Evolutionary conservation across 1,140 invertebrate genomes (phyloP).

Genomic region (Trichonephila clavipes): DNA sequence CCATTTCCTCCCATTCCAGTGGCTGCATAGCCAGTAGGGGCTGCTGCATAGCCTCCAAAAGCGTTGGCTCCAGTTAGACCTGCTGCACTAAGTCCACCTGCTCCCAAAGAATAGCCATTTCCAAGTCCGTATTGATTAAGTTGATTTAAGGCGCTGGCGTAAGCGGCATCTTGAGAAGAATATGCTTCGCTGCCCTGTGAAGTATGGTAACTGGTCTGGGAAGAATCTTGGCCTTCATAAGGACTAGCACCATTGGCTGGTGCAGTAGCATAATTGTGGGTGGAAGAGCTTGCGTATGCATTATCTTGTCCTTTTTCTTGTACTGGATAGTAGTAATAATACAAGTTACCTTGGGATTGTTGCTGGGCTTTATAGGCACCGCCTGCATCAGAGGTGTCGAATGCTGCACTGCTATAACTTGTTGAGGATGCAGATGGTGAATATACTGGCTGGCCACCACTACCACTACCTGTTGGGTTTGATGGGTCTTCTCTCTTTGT

Average conservation of each 20-base stretch:
- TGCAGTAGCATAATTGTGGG: conserved; percentile 70
- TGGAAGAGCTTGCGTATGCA: conserved; percentile 76
- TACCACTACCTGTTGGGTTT: neutral
- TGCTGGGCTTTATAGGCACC: conserved; percentile 57
- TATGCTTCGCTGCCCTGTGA: conserved; percentile 66
- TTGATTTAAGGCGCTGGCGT: conserved; percentile 63
- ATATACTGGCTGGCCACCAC: conserved; percentile 68
- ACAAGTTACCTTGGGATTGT: conserved; percentile 76
- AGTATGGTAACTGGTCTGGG: conserved; percentile 51
- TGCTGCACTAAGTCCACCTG: conserved; percentile 24
- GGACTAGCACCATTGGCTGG: conserved; percentile 63
- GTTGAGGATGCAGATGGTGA: conserved; percentile 68
- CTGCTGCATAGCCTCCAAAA: conserved; percentile 49
- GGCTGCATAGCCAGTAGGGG: conserved; percentile 43
- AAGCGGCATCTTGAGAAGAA: conserved; percentile 65
- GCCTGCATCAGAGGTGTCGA: conserved; percentile 43
- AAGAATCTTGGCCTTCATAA: conserved; percentile 53
- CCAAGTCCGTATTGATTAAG: conserved; percentile 68
- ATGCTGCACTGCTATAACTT: conserved; percentile 68
- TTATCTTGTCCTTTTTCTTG: conserved; percentile 77
- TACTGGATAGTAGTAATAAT: conserved; percentile 79
- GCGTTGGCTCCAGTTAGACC: neutral
- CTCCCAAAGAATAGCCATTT: conserved; percentile 53
- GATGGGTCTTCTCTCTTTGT: conserved; percentile 54
- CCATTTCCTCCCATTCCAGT: conserved; percentile 21